phyloP scores from a whole-genome alignment of 2,113 vertebrate genomes.

The Halichoerus grypus region DNA sequence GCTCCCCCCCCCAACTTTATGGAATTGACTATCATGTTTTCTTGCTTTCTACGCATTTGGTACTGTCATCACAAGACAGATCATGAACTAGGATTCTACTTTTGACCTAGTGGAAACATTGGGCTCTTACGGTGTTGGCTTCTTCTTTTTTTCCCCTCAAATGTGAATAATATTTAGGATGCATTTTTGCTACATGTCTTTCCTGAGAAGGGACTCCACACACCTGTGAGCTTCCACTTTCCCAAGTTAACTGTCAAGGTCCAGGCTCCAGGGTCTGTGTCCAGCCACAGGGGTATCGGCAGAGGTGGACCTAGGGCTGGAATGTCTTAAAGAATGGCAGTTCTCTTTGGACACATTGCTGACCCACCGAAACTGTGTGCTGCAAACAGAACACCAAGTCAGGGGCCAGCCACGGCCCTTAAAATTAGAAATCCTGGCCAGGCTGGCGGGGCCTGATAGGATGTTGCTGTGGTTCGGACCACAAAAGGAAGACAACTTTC shows the following conservation, averaged over 20 bases:
- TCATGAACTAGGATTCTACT: background rate
- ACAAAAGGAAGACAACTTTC: background rate
- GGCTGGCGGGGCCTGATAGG: too few relatives aligned
- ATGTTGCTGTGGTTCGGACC: background rate
- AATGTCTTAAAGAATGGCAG: background rate
- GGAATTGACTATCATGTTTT: background rate
- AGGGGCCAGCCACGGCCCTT: background rate
- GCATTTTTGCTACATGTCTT: background rate
- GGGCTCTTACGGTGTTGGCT: background rate
- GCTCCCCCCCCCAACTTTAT: background rate
- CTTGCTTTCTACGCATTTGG: background rate
- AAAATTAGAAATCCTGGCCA: background rate
- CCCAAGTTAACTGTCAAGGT: too few relatives aligned
- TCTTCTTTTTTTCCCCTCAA: background rate
- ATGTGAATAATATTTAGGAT: background rate
- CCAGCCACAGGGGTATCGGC: background rate
- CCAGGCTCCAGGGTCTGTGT: background rate
- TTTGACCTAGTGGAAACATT: background rate
- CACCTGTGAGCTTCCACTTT: background rate
- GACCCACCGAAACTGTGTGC: background rate
- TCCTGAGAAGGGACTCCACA: background rate
- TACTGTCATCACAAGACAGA: background rate
- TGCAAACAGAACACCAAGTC: background rate
- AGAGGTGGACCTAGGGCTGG: background rate
- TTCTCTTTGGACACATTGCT: background rate